Base-by-base conservation (phyloP, 2,797 vertebrate species). In the Malacoraja senta region DNA sequence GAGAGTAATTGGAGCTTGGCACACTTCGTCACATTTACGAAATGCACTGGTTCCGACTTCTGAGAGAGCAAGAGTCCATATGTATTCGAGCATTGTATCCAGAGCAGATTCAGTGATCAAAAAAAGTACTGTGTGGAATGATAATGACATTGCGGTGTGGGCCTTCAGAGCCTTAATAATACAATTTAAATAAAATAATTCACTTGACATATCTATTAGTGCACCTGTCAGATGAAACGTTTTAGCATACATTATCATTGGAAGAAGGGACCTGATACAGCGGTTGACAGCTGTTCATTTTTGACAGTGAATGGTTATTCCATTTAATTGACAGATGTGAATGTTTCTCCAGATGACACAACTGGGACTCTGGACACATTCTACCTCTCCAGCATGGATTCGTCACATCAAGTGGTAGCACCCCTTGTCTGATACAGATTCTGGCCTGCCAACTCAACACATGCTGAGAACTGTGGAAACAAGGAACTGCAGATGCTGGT, bases 161-260 rank as follows among this genome's bases (percentile, higher is more conserved):
- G 35, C 71, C 58, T n/a, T 88, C 32, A 35, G 1, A 29, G 15
- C 17, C 78, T 72, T 79, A 86, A 29, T 19, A 29, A n/a, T 26
- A n/a, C 24, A 86, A 58, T 86, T 58, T 86, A n/a, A 86, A n/a
- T 79, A 63, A 38, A 91, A 92, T 24, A 92, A 58, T 26, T 53
- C 12, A 74, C 32, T 68, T 72, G 32, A 44, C 68, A 72, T 86
- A 8, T 44, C 71, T 72, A 53, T 72, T 38, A 91, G 44, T 72
- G 13, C 26, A 68, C 38, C 71, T 74, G 90, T 92, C n/a, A 72
- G 13, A 76, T 58, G 74, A 71, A 91, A 91, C 29, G 38, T 53
- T 92, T 92, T 68, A 68, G 63, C 63, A 88, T 68, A 88, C 12
- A 32, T 68, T 68, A 32, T 65, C 84, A 17, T 9, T 68, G n/a